Conservation (phyloP, 92 coral and sea anemone genomes). For the Muricea muricata region DNA sequence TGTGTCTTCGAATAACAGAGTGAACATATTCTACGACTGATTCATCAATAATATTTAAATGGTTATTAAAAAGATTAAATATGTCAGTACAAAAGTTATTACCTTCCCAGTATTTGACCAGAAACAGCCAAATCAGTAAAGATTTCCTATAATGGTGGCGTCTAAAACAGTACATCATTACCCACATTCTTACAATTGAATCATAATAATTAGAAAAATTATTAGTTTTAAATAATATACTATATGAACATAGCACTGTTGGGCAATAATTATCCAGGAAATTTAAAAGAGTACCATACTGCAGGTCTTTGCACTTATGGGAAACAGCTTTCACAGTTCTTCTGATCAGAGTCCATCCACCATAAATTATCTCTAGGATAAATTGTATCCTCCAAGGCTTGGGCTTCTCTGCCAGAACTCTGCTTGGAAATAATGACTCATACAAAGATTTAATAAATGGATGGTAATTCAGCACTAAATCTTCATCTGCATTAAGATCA, state of each 20-base stretch:
- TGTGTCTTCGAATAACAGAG: slow-evolving; percentile 44
- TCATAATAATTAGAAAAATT: slow-evolving; percentile 50
- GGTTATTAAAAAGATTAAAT: slow-evolving; percentile 41
- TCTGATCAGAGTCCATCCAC: slow-evolving; percentile 50
- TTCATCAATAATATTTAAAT: slow-evolving; percentile 52
- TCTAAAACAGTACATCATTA: slow-evolving; percentile 63
- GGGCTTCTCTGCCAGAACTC: slow-evolving; percentile 58
- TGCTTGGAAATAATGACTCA: slow-evolving; percentile 48
- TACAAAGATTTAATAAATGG: slow-evolving; percentile 41
- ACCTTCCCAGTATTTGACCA: slow-evolving; percentile 51
- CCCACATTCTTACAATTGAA: slow-evolving; percentile 63
- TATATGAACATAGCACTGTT: not conserved
- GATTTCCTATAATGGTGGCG: slow-evolving; percentile 65
- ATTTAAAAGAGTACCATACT: slow-evolving; percentile 55
- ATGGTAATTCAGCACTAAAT: slow-evolving; percentile 21
- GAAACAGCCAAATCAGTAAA: slow-evolving; percentile 56
- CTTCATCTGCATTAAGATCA: slow-evolving; percentile 38
- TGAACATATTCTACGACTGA: slow-evolving; percentile 69
- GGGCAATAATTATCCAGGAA: not conserved
- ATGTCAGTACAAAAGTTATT: slow-evolving; percentile 34
- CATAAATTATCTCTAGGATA: slow-evolving; percentile 49
- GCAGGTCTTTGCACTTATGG: slow-evolving; percentile 44
- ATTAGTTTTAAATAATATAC: slow-evolving; percentile 57
- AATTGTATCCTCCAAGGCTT: slow-evolving; percentile 69
- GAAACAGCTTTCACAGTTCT: slow-evolving; percentile 52